These are phyloP conservation scores for Knipowitschia caucasica DNA, from an alignment of 2,797 vertebrate species.

Conservation along the genomic window DNA sequence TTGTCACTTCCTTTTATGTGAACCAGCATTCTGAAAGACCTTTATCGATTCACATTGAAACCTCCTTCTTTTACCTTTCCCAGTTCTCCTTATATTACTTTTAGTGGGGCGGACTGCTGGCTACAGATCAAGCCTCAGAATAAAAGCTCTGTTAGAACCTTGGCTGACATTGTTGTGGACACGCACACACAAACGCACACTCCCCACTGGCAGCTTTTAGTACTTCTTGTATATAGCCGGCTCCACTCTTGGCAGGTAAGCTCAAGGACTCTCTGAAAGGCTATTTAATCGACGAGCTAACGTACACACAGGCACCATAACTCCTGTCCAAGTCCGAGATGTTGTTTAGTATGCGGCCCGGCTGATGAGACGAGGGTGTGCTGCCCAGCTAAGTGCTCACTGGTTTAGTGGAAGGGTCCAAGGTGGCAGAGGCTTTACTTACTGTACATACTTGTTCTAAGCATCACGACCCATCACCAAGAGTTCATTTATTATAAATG, in stretches of 20 bases:
- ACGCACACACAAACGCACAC: conserved; percentile 34
- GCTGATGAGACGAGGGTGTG: conserved; percentile 47
- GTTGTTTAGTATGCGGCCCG: conserved; percentile 57
- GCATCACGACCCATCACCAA: background rate
- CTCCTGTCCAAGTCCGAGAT: conserved; percentile 3
- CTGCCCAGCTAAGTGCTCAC: conserved; percentile 33
- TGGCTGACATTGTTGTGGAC: conserved; percentile 75
- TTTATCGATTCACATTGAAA: conserved; percentile 2
- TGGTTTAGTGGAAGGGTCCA: conserved; percentile 19
- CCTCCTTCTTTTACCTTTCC: conserved; percentile 34
- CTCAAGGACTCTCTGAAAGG: conserved; percentile 75
- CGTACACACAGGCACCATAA: conserved; percentile 6
- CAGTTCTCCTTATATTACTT: conserved; percentile 41
- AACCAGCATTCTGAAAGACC: background rate
- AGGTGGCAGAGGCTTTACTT: conserved; percentile 6
- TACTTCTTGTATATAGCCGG: conserved; percentile 67
- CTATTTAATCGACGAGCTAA: conserved; percentile 56
- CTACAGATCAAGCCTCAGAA: conserved; percentile 66
- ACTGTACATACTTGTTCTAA: conserved; percentile 41
- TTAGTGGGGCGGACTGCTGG: conserved; percentile 49
- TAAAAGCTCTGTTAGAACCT: conserved; percentile 77
- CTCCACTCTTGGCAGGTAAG: conserved; percentile 68
- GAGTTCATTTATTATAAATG: background rate
- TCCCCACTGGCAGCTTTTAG: conserved; percentile 64
- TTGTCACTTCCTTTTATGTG: background rate